These are phyloP conservation scores for Diabrotica virgifera DNA, from an alignment of 1,140 invertebrate genomes.

Conservation along the genomic window DNA sequence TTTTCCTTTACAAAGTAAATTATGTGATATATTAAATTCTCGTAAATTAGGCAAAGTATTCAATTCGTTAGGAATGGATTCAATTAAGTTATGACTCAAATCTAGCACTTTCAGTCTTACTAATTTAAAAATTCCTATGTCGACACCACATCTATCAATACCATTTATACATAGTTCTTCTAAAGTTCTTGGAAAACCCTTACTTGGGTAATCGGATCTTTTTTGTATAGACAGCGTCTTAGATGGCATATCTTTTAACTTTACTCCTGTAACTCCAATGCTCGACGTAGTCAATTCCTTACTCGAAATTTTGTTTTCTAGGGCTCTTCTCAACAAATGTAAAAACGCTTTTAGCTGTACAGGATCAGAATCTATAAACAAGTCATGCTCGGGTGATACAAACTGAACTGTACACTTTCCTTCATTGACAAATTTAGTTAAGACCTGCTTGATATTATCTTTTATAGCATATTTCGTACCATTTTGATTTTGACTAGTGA, in stretches of 20 bases:
- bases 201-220: conserved; percentile 62
- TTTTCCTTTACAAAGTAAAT: conserved; percentile 59
- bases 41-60: conserved; percentile 63
- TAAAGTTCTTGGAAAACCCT: conserved; percentile 66
- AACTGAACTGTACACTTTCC: conserved; percentile 74
- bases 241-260: conserved; percentile 48
- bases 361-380: conserved; percentile 64
- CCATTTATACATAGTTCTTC: conserved; percentile 57
- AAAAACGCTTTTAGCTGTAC: conserved; percentile 69
- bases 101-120: conserved; percentile 67
- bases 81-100: conserved; percentile 73
- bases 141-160: conserved; percentile 61
- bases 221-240: conserved; percentile 60
- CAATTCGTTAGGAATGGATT: conserved; percentile 68
- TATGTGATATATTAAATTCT: conserved; percentile 69
- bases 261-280: conserved; percentile 50
- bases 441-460: conserved; percentile 63
- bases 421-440: conserved; percentile 66
- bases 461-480: conserved; percentile 66
- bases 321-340: conserved; percentile 58
- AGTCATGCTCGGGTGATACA: conserved; percentile 64
- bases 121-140: conserved; percentile 63
- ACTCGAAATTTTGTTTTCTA: conserved; percentile 58
- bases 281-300: conserved; percentile 55
- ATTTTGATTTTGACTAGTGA: conserved; percentile 61